A percentile compares a stretch with the other conserved stretches of the same genome.
Evolutionary conservation across 2,888 invertebrate species (phyloP).

Genomic region (Miltochrista miniata): DNA sequence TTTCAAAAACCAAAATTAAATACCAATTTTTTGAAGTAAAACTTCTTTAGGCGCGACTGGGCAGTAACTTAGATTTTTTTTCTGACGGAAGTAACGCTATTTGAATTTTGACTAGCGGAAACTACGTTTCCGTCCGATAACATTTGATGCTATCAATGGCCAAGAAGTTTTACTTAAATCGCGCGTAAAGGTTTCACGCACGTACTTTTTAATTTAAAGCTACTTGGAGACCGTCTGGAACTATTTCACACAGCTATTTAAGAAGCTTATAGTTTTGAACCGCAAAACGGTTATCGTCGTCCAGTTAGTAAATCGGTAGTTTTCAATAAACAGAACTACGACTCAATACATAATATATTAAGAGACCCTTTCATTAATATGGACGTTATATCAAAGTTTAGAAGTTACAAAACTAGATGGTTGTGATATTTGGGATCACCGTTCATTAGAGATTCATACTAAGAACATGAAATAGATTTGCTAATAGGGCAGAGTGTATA

Average conservation of each 20-base stretch:
- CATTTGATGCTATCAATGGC: too few species aligned
- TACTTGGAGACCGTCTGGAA: background rate
- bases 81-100: too few species aligned
- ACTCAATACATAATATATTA: constrained; percentile 28
- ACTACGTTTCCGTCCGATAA: too few species aligned
- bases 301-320: constrained; percentile 22
- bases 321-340: constrained; percentile 33
- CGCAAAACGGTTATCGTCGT: constrained; percentile 15
- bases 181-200: too few species aligned
- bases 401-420: constrained; percentile 16
- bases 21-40: too few species aligned
- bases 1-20: too few species aligned
- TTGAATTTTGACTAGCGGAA: too few species aligned
- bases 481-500: too few species aligned
- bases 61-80: too few species aligned
- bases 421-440: constrained; percentile 12
- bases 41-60: too few species aligned
- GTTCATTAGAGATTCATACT: constrained; percentile 7
- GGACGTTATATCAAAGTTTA: constrained; percentile 22
- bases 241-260: constrained; percentile 6
- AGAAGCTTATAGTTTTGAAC: constrained; percentile 12
- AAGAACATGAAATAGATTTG: too few species aligned
- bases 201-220: background rate
- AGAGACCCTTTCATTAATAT: constrained; percentile 23
- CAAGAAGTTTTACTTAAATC: too few species aligned